These are phyloP conservation scores for Drosophila insularis DNA, from an alignment of 1,140 invertebrate species.

Conservation along the genomic window DNA sequence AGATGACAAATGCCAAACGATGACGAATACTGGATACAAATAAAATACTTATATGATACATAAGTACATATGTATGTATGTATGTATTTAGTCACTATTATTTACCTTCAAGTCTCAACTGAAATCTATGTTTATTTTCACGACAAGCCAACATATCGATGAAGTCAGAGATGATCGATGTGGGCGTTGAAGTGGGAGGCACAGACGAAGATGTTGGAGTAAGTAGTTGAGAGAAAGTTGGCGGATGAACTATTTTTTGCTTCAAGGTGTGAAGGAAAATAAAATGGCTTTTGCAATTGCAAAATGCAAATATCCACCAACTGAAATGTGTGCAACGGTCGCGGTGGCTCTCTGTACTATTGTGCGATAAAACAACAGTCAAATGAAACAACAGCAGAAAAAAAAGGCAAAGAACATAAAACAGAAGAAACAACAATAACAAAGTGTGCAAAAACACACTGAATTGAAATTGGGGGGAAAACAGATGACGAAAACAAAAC, in stretches of 20 bases:
- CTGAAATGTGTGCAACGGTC: slow-evolving; percentile 29
- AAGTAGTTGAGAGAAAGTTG: slow-evolving; percentile 3
- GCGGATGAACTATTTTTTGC: background rate
- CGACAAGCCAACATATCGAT: slow-evolving; percentile 12
- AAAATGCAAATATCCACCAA: slow-evolving; percentile 16
- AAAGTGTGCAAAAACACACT: background rate
- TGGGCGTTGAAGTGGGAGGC: background rate
- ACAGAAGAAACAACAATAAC: slow-evolving; percentile 10
- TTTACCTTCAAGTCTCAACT: slow-evolving; percentile 43
- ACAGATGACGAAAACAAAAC: slow-evolving; percentile 49
- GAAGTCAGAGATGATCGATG: background rate
- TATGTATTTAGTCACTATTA: slow-evolving; percentile 14
- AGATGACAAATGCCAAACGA: slow-evolving; percentile 10
- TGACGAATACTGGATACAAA: slow-evolving; percentile 9
- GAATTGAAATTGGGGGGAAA: slow-evolving; percentile 18
- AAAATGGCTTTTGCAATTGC: background rate
- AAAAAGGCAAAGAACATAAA: slow-evolving; percentile 15
- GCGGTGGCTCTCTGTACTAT: slow-evolving; percentile 19
- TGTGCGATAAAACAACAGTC: slow-evolving; percentile 46
- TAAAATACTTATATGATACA: background rate
- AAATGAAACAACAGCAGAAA: slow-evolving; percentile 16
- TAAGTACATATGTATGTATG: background rate
- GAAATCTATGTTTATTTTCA: slow-evolving; percentile 24
- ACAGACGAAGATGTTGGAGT: background rate
- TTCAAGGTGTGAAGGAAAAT: background rate